phyloP scores from a whole-genome alignment of 2,113 vertebrate genomes.

The Zingel zingel region DNA sequence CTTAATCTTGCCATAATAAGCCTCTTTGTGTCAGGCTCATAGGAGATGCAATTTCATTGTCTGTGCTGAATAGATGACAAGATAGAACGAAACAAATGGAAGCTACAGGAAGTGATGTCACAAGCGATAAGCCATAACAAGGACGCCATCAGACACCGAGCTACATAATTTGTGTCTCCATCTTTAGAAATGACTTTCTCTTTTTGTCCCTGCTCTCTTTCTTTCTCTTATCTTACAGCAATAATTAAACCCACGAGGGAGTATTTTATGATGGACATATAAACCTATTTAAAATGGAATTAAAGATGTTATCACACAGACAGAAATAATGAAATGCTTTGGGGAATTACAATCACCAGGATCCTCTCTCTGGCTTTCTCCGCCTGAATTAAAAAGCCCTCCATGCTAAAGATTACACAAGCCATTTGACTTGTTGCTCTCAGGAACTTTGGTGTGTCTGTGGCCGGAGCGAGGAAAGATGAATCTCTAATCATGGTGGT shows the following conservation, averaged over 20 bases:
- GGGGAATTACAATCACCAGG: constrained; percentile 67
- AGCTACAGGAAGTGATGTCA: constrained; percentile 81
- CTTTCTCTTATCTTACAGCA: constrained; percentile 75
- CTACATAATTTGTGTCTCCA: constrained; percentile 73
- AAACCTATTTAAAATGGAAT: constrained; percentile 84
- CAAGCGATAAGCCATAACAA: constrained; percentile 76
- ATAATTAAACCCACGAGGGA: constrained; percentile 83
- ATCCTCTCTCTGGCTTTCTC: constrained; percentile 47
- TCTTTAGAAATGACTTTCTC: constrained; percentile 74
- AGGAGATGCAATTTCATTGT: constrained; percentile 67
- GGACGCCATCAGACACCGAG: constrained; percentile 70
- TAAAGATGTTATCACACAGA: constrained; percentile 80
- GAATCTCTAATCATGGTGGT: constrained; percentile 32
- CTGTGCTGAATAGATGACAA: constrained; percentile 74
- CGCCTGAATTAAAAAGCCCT: constrained; percentile 68
- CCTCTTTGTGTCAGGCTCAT: constrained; percentile 68
- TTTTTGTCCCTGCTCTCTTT: constrained; percentile 74
- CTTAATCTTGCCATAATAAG: constrained; percentile 65
- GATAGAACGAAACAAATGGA: constrained; percentile 71
- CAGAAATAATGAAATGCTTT: constrained; percentile 81
- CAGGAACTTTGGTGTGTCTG: constrained; percentile 56
- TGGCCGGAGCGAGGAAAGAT: constrained; percentile 22
- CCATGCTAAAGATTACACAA: constrained; percentile 65
- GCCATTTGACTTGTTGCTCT: constrained; percentile 72
- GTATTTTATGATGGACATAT: constrained; percentile 82